Evolutionary conservation across 2,888 invertebrate species (phyloP), one percentile per base, ranked within the genome.

Genomic region (Ametastegia equiseti): DNA sequence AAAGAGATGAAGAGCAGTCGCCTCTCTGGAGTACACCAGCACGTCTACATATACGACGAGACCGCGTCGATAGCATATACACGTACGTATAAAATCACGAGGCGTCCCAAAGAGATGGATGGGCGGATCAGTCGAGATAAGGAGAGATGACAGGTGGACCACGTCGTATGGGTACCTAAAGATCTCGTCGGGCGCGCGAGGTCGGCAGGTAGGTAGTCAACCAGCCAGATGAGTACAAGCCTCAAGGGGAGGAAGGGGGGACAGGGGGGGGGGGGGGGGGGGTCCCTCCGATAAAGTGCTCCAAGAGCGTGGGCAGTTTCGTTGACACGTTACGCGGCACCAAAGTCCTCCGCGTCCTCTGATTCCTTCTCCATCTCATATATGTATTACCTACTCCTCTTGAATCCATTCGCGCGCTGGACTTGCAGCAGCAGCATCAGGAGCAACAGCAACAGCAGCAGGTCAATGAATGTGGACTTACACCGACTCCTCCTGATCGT

Each of bases 121-220:
- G 87, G 87, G 86, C 86, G 86, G 87, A 88, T 88, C 86, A 86
- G 79, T 81, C 82, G 84, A 85, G 88, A 89, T 88, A 89, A 89
- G 87, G 86, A 85, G 88, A 89, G 89, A 88, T 88, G 89, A 89
- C 89, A 80, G 50, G 50, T 67, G 50, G 69, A 78, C 78, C 78
- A 45, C 19, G 60, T 3, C 36, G 54, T 33, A 54, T 54, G n/a
- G n/a, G 33, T 50, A 71, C 45, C 45, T 67, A 67, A 47, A 45
- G 71, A 71, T 71, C 71, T 71, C 71, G 71, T 67, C 65, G 30
- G 30, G 30, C 33, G 42, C 33, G 42, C 69, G 69, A 69, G 69
- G 69, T 73, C 73, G 54, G 54, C 54, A 54, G 45, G 47, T 27
- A 45, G 42, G 47, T 45, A 71, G 71, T 71, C 71, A 47, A 47